Conservation (phyloP, 1,140 invertebrate species). For the Drosophila navojoa region DNA sequence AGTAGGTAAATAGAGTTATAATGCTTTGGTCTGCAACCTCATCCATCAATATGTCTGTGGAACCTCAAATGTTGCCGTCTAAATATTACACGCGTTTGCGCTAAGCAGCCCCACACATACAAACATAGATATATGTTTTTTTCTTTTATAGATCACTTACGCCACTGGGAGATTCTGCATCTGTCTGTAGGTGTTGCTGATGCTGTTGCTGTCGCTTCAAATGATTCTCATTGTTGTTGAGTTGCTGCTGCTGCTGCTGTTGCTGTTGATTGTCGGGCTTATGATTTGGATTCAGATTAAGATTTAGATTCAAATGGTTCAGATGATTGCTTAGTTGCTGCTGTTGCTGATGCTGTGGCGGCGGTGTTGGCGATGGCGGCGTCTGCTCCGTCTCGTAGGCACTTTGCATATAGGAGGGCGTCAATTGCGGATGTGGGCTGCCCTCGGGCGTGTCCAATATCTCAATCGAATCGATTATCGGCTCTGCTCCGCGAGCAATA, state of each 20-base stretch:
- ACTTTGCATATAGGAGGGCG: constrained; percentile 39
- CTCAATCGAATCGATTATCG: constrained; percentile 77
- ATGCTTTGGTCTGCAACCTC: no score
- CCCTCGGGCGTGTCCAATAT: constrained; percentile 79
- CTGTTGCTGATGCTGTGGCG: background rate
- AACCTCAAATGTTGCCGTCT: no score
- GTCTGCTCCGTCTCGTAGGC: constrained; percentile 45
- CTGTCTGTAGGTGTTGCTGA: constrained; percentile 25
- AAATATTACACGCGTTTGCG: no score
- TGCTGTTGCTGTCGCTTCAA: constrained; percentile 56
- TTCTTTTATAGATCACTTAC: constrained; percentile 42
- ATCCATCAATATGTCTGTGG: no score
- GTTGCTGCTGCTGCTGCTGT: constrained; percentile 25
- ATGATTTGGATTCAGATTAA: constrained; percentile 39
- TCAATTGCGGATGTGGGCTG: constrained; percentile 64
- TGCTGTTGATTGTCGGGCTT: constrained; percentile 39
- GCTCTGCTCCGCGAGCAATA: constrained; percentile 15
- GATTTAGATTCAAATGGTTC: constrained; percentile 31
- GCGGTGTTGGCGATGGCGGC: constrained; percentile 2
- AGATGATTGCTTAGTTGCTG: constrained; percentile 56
- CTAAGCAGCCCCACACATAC: no score
- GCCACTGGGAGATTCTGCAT: constrained; percentile 63
- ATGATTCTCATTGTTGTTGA: constrained; percentile 69
- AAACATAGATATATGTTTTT: background rate
- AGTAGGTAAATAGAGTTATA: background rate